Evolutionary conservation across 2,797 vertebrate species (phyloP).

Genomic region (Danionella dracula): DNA sequence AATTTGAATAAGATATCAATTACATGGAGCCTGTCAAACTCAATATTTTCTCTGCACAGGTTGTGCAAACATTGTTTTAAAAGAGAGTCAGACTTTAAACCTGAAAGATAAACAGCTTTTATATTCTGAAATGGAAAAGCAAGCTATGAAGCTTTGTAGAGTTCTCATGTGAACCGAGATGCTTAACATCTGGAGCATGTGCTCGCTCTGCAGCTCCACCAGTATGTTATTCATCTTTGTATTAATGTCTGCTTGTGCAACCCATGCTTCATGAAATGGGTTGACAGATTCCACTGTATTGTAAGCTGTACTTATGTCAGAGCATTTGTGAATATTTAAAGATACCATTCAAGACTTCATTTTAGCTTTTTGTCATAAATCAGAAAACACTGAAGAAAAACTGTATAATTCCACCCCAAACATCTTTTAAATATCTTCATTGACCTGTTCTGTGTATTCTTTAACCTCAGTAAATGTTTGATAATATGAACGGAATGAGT

Average conservation of each 20-base stretch:
- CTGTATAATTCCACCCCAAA: no score
- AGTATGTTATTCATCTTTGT: slow-evolving; percentile 50
- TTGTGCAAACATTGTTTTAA: not conserved
- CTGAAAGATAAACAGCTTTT: not conserved
- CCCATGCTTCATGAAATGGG: slow-evolving; percentile 56
- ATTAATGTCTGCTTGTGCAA: slow-evolving; percentile 59
- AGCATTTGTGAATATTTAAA: slow-evolving; percentile 43
- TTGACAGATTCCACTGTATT: slow-evolving; percentile 55
- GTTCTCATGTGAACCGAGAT: slow-evolving; percentile 32
- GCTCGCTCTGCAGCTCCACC: slow-evolving; percentile 50
- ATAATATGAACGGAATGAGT: no score
- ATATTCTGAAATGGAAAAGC: slow-evolving; percentile 35
- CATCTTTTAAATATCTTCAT: not conserved
- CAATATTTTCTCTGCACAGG: not conserved
- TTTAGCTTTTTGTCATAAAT: not conserved
- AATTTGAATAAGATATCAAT: no score
- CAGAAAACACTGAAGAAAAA: not conserved
- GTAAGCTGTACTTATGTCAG: slow-evolving; percentile 53
- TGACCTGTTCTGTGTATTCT: no score
- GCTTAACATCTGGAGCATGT: slow-evolving; percentile 50
- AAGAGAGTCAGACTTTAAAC: not conserved
- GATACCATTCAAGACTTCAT: no score
- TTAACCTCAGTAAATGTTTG: no score
- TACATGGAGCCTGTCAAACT: no score
- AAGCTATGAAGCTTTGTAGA: slow-evolving; percentile 33